phyloP scores from a whole-genome alignment of 2,797 vertebrate species.

The Agapornis canus region DNA sequence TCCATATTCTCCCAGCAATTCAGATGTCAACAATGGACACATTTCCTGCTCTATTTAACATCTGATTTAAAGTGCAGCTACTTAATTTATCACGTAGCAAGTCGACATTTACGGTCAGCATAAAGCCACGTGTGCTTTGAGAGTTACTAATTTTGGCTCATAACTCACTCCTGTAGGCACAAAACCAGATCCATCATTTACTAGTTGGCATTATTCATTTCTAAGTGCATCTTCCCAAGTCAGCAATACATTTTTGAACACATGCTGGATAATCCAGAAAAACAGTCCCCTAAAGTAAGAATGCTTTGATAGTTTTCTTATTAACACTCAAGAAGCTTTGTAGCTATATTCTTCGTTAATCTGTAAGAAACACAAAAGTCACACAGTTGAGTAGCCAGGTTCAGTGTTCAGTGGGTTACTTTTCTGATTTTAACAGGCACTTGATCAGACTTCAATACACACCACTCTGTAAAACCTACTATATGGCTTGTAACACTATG shows the following conservation, averaged over 20 bases:
- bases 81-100: not conserved
- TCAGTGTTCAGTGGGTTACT: not conserved
- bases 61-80: not conserved
- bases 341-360: not conserved
- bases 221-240: not conserved
- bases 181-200: not conserved
- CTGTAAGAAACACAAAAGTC: not conserved
- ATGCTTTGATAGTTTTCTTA: not conserved
- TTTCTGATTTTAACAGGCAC: not conserved
- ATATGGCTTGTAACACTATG: not conserved
- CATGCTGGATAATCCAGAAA: not conserved
- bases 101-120: not conserved
- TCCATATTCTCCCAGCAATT: not conserved
- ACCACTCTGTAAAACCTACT: too few species aligned
- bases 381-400: not conserved
- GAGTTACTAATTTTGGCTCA: not conserved
- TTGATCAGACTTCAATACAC: not conserved
- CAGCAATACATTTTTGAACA: not conserved
- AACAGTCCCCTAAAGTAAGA: rapidly evolving
- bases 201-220: not conserved
- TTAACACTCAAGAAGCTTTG: not conserved
- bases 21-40: not conserved
- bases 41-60: not conserved
- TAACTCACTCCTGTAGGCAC: not conserved
- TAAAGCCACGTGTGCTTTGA: not conserved